phyloP scores from a whole-genome alignment of 53 echinoderm and acorn worm genomes.

The Actinopyga echinites region DNA sequence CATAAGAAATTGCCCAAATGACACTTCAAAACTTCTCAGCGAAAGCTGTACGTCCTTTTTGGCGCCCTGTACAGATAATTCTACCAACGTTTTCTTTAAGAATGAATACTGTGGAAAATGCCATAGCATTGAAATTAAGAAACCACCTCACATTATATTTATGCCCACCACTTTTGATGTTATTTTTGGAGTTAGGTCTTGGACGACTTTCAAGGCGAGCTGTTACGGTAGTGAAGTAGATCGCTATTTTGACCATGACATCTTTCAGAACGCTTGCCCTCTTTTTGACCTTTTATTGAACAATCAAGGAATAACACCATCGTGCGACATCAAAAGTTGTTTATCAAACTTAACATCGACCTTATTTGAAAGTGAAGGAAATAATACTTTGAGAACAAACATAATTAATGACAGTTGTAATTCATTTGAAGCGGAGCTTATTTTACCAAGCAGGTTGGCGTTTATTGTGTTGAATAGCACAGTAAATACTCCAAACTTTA shows the following conservation, averaged over 20 bases:
- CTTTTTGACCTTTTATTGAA: neutral
- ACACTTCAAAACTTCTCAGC: too few relatives aligned
- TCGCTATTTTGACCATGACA: neutral
- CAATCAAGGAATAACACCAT: too few relatives aligned
- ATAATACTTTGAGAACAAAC: too few relatives aligned
- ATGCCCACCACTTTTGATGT: neutral
- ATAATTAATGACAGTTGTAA: neutral
- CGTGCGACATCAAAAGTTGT: too few relatives aligned
- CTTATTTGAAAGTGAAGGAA: too few relatives aligned
- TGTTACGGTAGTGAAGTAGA: neutral
- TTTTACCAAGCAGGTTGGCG: neutral
- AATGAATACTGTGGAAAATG: neutral
- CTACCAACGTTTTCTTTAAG: neutral
- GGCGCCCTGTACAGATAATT: too few relatives aligned
- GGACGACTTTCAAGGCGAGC: neutral
- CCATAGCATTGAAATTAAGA: neutral
- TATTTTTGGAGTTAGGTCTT: neutral
- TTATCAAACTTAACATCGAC: too few relatives aligned
- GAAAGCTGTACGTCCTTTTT: too few relatives aligned
- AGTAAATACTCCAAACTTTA: neutral
- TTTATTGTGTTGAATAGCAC: neutral
- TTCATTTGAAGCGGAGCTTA: neutral
- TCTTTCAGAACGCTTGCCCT: slow-evolving; percentile 21
- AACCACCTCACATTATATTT: neutral
- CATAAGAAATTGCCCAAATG: too few relatives aligned